Percentiles rank a stretch among this genome's conserved stretches.
These are phyloP conservation scores for Lordiphosa stackelbergi DNA, from an alignment of 1,140 invertebrate genomes.

Conservation along the genomic window DNA sequence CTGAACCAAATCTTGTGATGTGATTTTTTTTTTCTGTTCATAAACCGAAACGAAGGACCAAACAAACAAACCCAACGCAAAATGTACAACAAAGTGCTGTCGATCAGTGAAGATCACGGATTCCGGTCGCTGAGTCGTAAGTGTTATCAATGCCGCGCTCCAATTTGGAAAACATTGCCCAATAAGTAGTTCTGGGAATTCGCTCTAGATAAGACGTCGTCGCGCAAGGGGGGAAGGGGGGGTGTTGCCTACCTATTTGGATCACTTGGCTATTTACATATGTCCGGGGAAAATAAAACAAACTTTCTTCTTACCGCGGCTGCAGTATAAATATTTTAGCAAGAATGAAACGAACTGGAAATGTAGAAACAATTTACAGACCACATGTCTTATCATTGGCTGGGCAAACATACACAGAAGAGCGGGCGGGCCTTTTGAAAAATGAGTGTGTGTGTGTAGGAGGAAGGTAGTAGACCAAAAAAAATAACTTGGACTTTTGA, in stretches of 20 bases:
- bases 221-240: background rate
- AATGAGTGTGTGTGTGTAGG: background rate
- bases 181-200: slow-evolving; percentile 8
- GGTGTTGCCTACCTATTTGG: slow-evolving; percentile 42
- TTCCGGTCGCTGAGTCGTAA: slow-evolving; percentile 77
- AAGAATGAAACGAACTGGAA: slow-evolving; percentile 31
- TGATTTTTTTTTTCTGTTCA: slow-evolving; percentile 18
- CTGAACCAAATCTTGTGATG: slow-evolving; percentile 33
- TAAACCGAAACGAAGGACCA: slow-evolving; percentile 15
- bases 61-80: slow-evolving; percentile 10
- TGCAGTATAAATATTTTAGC: slow-evolving; percentile 66
- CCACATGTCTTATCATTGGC: slow-evolving; percentile 31
- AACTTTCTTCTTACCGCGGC: slow-evolving; percentile 32
- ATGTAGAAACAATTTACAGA: slow-evolving; percentile 30
- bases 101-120: slow-evolving; percentile 77
- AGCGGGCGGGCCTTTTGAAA: slow-evolving; percentile 14
- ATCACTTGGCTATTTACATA: slow-evolving; percentile 67
- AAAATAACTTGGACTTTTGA: background rate
- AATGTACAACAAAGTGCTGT: slow-evolving; percentile 76
- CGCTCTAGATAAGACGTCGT: slow-evolving; percentile 13
- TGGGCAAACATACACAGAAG: slow-evolving; percentile 8
- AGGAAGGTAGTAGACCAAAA: background rate
- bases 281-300: slow-evolving; percentile 62
- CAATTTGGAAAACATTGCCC: slow-evolving; percentile 4
- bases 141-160: slow-evolving; percentile 27